phyloP scores from a whole-genome alignment of 2,113 vertebrate species.

The Hippocampus comes region DNA sequence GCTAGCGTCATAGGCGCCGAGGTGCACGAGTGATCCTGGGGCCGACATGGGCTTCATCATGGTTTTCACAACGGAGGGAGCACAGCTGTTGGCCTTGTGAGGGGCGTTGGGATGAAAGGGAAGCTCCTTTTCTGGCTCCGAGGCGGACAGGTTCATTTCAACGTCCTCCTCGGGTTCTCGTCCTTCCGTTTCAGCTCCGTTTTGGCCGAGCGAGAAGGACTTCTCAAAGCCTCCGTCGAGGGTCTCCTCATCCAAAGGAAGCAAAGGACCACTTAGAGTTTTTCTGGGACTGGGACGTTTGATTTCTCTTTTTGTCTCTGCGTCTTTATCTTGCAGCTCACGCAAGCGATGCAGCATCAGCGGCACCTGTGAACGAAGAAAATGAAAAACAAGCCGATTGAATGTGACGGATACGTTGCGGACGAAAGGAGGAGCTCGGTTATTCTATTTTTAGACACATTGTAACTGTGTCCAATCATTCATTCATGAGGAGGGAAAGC shows the following conservation, averaged over 20 bases:
- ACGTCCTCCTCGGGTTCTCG: conserved; percentile 29
- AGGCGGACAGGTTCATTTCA: conserved; percentile 47
- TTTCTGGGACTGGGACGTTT: conserved; percentile 88
- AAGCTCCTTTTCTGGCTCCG: conserved; percentile 77
- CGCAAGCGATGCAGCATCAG: conserved; percentile 89
- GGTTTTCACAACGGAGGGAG: conserved; percentile 78
- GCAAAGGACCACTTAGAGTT: conserved; percentile 76
- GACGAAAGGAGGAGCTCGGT: not conserved
- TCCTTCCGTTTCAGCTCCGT: conserved; percentile 52
- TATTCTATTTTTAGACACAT: not conserved
- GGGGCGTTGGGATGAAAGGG: conserved; percentile 81
- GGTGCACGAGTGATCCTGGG: conserved; percentile 40
- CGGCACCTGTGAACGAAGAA: conserved; percentile 79
- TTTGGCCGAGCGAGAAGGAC: conserved; percentile 60
- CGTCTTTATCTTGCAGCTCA: conserved; percentile 88
- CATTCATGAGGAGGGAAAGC: not conserved
- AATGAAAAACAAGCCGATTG: conserved; percentile 8
- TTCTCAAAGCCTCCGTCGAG: conserved; percentile 89
- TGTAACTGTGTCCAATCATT: conserved; percentile 8
- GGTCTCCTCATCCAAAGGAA: conserved; percentile 91
- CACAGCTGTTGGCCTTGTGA: conserved; percentile 79
- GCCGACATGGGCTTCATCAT: conserved; percentile 74
- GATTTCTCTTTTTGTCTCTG: conserved; percentile 80
- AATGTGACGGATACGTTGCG: not conserved
- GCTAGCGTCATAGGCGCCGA: conserved; percentile 60